Conservation (phyloP, 1,140 invertebrate species). For the Halictus rubicundus region DNA sequence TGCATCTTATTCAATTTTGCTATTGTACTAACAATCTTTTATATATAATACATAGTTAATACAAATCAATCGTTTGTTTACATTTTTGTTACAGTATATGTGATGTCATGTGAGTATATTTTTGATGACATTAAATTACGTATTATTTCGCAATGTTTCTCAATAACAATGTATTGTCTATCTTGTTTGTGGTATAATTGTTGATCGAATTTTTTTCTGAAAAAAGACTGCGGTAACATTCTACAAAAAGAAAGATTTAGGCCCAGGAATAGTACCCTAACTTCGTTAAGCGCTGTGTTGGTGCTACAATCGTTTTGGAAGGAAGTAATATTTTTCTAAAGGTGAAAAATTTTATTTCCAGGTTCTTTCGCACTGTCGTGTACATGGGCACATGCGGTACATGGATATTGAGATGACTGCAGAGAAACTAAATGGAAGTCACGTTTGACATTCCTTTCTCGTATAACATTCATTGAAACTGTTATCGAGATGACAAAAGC, state of each 20-base stretch:
- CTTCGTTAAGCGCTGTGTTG: slow-evolving; percentile 7
- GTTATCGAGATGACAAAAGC: slow-evolving; percentile 55
- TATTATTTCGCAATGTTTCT: slow-evolving; percentile 2
- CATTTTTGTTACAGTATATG: slow-evolving; percentile 30
- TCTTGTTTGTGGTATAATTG: slow-evolving; percentile 10
- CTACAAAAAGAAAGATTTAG: neutral
- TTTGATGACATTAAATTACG: slow-evolving; percentile 9
- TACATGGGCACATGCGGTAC: slow-evolving; percentile 56
- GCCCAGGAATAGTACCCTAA: slow-evolving; percentile 1
- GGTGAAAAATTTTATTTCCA: slow-evolving; percentile 67
- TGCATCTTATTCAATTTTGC: neutral
- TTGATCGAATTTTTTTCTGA: neutral
- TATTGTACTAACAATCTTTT: slow-evolving; percentile 24
- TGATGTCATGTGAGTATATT: slow-evolving; percentile 44
- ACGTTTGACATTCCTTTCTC: slow-evolving; percentile 56
- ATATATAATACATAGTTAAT: neutral
- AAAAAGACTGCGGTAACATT: neutral
- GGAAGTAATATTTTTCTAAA: slow-evolving; percentile 64
- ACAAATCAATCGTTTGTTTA: neutral
- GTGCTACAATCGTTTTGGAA: slow-evolving; percentile 4
- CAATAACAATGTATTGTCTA: slow-evolving; percentile 27
- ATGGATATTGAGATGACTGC: slow-evolving; percentile 65
- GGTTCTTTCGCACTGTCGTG: slow-evolving; percentile 66
- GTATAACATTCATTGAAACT: slow-evolving; percentile 56
- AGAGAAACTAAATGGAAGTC: slow-evolving; percentile 63